Evolutionary conservation across 2,113 vertebrate species (phyloP), one percentile per base, ranked within the genome.

Genomic region (Fulica atra): DNA sequence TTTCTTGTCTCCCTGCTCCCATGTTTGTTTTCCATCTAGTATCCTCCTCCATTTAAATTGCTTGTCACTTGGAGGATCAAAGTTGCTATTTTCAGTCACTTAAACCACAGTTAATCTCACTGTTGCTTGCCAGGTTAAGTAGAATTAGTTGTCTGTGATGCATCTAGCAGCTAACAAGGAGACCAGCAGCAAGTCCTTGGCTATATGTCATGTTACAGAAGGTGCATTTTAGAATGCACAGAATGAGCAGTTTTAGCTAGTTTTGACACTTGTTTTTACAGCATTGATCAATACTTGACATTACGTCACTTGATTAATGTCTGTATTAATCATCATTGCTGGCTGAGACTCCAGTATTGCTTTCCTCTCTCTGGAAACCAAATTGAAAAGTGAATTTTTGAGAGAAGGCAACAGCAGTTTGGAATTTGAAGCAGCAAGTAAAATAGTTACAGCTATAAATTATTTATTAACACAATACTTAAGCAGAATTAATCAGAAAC

Each of bases 71-170:
- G 53, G 16, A 88, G 83, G 92, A 96, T 96, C 91, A 84, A 96
- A 97, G 82, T 42, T 93, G 90, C 92, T 97, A 97, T 96, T 96
- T 94, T 92, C 80, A 94, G 91, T 42, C 88, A 76, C 40, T 81
- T 92, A 92, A 83, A 83, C 60, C 86, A 79, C 2, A 1, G 81
- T 72, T 95, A 96, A 97, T 93, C 88, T 93, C 79, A 95, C 60
- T 93, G 93, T 94, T 92, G 57, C 44, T 69, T 66, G 72, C 73
- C 80, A 57, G 23, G 88, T 81, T 69, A 96, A 93, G 73, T 29
- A 78, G 80, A 95, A 92, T 93, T 93, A 95, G 56, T 35, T 84
- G 51, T 74, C 86, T 93, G 68, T 28, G 9, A 28, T 23, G 48
- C 31, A 92, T 16, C 48, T 74, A 68, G 69, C 10, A 24, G 83